Percentiles rank a stretch among this genome's conserved stretches.
Evolutionary conservation across 2,797 vertebrate genomes (phyloP).

Genomic region (Sphaeramia orbicularis): DNA sequence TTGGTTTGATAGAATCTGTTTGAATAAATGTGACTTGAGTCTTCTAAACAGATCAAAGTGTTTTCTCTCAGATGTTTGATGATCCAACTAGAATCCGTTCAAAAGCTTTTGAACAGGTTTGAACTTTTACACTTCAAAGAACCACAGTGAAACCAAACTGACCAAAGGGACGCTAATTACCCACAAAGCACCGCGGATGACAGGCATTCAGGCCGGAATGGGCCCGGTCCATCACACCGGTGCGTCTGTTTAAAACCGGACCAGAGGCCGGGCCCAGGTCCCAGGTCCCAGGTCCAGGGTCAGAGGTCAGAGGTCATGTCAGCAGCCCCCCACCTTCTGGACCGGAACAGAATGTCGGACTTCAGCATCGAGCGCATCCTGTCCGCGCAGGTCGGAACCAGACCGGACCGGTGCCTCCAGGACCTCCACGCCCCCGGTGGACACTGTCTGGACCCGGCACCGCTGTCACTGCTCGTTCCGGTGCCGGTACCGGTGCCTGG

Average conservation of each 20-base stretch:
- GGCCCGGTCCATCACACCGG: not conserved
- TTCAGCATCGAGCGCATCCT: constrained; percentile 84
- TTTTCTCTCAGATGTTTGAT: too few species aligned
- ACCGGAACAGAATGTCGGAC: constrained; percentile 65
- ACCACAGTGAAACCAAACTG: too few species aligned
- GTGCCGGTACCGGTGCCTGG: not conserved
- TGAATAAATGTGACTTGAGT: too few species aligned
- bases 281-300: too few species aligned
- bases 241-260: constrained; percentile 26
- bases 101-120: too few species aligned
- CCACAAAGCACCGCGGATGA: constrained; percentile 1
- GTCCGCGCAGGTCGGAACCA: constrained; percentile 55
- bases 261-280: not conserved
- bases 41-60: too few species aligned
- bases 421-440: not conserved
- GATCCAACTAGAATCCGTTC: too few species aligned
- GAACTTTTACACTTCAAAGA: too few species aligned
- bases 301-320: constrained; percentile 14
- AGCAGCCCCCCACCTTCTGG: constrained; percentile 50
- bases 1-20: too few species aligned
- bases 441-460: not conserved
- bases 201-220: constrained; percentile 16
- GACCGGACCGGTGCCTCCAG: not conserved
- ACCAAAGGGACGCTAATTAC: too few species aligned
- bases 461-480: too few species aligned